Base-by-base conservation (phyloP, 2,797 vertebrate genomes). In the Squalus acanthias region DNA sequence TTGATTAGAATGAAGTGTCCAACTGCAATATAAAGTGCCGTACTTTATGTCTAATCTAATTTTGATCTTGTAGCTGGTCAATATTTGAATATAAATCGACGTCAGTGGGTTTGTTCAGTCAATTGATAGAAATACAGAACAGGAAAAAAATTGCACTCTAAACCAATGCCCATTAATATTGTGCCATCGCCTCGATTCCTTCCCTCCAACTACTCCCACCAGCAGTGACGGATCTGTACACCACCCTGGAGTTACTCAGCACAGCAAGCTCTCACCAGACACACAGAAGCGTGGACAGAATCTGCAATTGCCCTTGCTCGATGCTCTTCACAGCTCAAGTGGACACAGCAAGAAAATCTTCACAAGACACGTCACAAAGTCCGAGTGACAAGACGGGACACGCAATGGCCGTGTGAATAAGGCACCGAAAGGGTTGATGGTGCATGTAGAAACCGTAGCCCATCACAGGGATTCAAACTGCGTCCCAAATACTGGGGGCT, bases 11-110 rank as follows among this genome's bases (percentile, higher is more conserved):
- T n/a, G 15, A 65, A 39, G 91, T 67, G 60, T 67, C 91, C 67
- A 67, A 91, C 63, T 93, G 63, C 15, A 22, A 67, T 22, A 8
- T 2, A 20, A 82, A 82, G 39, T 22, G 5, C 79, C 1, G 20
- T 46, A 82, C 79, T 82, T 46, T 39, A 17, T 9, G 33, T 22
- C n/a, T 67, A 93, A 93, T 39, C 91, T 93, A 93, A 39, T 93
- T 67, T 67, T 22, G 33, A 67, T 67, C 60, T 20, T 93, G 60
- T 67, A 93, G 17, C 1, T 67, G 91, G 91, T 67, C 91, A 67
- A 93, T 93, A 93, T 65, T 22, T 67, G 91, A 65, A 33, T 67
- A 63, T 93, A 93, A 92, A 92, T 92, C 33, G 63, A 92, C 17
- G 29, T 26, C 57, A 22, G n/a, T 15, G 2, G 15, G 7, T 92